A percentile compares a stretch with the other conserved stretches of the same genome.
These are phyloP conservation scores for Jaculus jaculus DNA, from an alignment of 2,113 vertebrate species.

Conservation along the genomic window DNA sequence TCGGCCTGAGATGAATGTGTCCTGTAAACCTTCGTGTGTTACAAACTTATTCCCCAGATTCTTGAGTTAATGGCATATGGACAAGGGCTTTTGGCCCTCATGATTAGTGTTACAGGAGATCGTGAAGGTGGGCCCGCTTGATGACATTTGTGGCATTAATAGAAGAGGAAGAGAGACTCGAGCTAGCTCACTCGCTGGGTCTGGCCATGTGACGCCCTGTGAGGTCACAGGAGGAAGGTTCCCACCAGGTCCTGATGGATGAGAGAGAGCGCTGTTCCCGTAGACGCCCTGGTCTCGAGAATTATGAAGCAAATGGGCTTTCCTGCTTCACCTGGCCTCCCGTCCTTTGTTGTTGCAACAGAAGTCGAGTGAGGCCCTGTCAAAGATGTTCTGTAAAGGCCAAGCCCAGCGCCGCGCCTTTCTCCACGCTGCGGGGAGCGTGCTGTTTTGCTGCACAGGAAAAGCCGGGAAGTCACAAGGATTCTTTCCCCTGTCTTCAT, in stretches of 20 bases:
- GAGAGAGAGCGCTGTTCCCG: too few relatives aligned
- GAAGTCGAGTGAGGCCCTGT: not conserved
- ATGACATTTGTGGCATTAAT: not conserved
- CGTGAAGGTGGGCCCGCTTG: not conserved
- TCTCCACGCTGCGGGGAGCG: not conserved
- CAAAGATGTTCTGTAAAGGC: not conserved
- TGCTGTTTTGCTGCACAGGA: slow-evolving; percentile 16
- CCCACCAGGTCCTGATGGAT: not conserved
- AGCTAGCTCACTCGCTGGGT: not conserved
- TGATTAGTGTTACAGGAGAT: not conserved
- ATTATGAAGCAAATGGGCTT: not conserved
- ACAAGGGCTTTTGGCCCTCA: not conserved
- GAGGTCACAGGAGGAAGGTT: not conserved
- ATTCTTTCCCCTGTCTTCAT: slow-evolving; percentile 26
- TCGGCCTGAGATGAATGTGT: not conserved
- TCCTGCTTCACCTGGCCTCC: not conserved
- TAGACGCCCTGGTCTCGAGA: not conserved
- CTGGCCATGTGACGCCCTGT: not conserved
- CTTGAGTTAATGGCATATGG: not conserved
- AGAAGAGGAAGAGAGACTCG: not conserved
- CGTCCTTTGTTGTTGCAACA: not conserved
- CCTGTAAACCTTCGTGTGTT: not conserved
- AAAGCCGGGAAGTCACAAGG: slow-evolving; percentile 7
- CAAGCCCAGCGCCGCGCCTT: not conserved
- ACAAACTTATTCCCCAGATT: not conserved